Evolutionary conservation across 2,888 invertebrate species (phyloP), one percentile per base, ranked within the genome.

Genomic region (Trilocha varians): DNA sequence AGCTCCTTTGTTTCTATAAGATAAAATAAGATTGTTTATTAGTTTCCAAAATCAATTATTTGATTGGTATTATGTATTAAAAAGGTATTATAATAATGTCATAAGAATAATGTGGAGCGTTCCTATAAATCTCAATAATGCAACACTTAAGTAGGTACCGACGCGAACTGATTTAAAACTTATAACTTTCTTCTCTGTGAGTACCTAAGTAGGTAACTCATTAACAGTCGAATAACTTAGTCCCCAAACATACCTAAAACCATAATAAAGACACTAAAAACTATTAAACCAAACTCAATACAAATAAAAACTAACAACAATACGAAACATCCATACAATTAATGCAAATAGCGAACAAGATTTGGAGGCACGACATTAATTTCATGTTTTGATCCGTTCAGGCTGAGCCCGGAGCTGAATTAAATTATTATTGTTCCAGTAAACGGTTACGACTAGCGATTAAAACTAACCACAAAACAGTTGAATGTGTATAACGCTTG

Each of bases 341-440:
- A 65, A 68, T 53, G 60, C 61, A 55, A 70, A 73, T 58, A 51
- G 60, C 65, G 58, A 66, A 70, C 65, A 60, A 64, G 59, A 56
- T 59, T 59, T 57, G 48, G 48, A 55, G 54, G 53, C 56, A 44
- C 50, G 56, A 56, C 70, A 69, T 70, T 76, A 70, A 76, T 75
- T 65, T 65, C 63, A 51, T 69, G 69, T 77, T 75, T 68, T 71
- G 73, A 72, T 72, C 71, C 71, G 32, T 17, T 50, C 55, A 46
- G 57, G n/a, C 65, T 58, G 57, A 55, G 55, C 55, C 56, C 60
- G 62, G 69, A 70, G 70, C 65, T 59, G 68, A 75, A 64, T 75
- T 70, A 77, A 82, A 83, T 82, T 79, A 80, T 78, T 82, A 80
- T 83, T 77, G 71, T 75, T 62, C 69, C 70, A 73, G 73, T 82